Evolutionary conservation across 23 tunicate species (phyloP).

Genomic region (Clavelina lepadiformis): DNA sequence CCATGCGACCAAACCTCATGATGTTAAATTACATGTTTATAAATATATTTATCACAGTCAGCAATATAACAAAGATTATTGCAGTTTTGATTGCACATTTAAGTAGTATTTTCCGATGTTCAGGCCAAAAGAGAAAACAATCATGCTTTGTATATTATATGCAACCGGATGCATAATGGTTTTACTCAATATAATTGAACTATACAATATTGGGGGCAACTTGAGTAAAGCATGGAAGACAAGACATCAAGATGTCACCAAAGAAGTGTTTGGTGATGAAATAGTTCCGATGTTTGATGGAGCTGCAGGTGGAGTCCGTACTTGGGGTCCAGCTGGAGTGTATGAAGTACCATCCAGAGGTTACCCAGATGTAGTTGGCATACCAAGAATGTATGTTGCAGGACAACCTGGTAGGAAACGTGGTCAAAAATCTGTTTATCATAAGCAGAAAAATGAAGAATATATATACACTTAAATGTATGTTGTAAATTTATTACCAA

Average conservation of each 20-base stretch:
- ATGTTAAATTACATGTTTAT: no score
- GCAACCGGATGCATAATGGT: slow-evolving; percentile 82
- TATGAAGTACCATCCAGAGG: slow-evolving; percentile 44
- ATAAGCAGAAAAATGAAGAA: no score
- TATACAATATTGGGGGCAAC: slow-evolving; percentile 44
- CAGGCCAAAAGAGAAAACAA: slow-evolving; percentile 89
- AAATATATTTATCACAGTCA: no score
- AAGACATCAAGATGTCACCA: slow-evolving; percentile 56
- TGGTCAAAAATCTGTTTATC: no score
- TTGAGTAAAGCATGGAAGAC: slow-evolving; percentile 72
- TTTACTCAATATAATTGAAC: slow-evolving; percentile 57
- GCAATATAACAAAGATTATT: no score
- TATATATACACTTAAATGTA: no score
- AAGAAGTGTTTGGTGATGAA: slow-evolving; percentile 63
- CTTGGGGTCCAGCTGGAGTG: slow-evolving; percentile 56
- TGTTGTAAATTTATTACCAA: no score
- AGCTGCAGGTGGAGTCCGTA: slow-evolving; percentile 11
- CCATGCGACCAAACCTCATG: no score
- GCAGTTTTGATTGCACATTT: no score
- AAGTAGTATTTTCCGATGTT: no score
- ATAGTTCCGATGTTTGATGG: slow-evolving; percentile 69
- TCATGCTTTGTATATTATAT: slow-evolving; percentile 67
- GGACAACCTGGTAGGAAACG: no score
- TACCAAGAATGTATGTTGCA: slow-evolving; percentile 34
- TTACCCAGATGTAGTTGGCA: slow-evolving; percentile 79